Conservation (phyloP, 2,888 invertebrate genomes). For the Callyntrura sp. region DNA sequence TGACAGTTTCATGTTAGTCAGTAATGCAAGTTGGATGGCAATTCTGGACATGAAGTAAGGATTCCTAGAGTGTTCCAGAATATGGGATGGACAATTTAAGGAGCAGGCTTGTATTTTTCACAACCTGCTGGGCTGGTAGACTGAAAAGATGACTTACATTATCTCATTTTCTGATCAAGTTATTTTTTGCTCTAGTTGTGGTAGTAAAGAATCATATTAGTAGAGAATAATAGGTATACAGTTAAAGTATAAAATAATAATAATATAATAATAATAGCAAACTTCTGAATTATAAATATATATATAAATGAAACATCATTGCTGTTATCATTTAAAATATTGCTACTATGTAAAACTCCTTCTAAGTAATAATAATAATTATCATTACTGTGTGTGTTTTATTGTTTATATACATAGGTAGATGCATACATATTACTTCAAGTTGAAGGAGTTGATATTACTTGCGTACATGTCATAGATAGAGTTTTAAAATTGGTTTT, state of each 20-base stretch:
- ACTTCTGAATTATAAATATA: conserved; percentile 9
- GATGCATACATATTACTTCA: background rate
- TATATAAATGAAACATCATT: conserved; percentile 12
- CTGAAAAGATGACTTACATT: conserved; percentile 79
- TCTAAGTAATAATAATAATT: conserved; percentile 20
- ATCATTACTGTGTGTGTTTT: conserved; percentile 14
- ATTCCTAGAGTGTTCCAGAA: conserved; percentile 60
- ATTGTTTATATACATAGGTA: conserved; percentile 31
- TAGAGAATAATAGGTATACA: conserved; percentile 1
- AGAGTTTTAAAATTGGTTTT: conserved; percentile 58
- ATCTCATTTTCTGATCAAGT: conserved; percentile 80
- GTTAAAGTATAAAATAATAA: background rate
- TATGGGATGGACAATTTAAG: conserved; percentile 71
- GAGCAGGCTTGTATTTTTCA: conserved; percentile 65
- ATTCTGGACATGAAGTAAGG: conserved; percentile 63
- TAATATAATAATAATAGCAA: too few species aligned
- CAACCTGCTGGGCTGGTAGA: conserved; percentile 76
- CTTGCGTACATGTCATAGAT: conserved; percentile 70
- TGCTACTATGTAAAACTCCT: conserved; percentile 19
- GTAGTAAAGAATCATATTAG: conserved; percentile 26
- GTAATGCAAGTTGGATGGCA: conserved; percentile 74
- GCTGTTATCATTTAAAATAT: conserved; percentile 11
- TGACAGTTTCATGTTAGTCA: conserved; percentile 79
- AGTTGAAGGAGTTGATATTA: conserved; percentile 59
- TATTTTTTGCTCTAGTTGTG: conserved; percentile 72